These are phyloP conservation scores for Oostethus manadensis DNA, from an alignment of 2,113 vertebrate genomes.

Conservation along the genomic window DNA sequence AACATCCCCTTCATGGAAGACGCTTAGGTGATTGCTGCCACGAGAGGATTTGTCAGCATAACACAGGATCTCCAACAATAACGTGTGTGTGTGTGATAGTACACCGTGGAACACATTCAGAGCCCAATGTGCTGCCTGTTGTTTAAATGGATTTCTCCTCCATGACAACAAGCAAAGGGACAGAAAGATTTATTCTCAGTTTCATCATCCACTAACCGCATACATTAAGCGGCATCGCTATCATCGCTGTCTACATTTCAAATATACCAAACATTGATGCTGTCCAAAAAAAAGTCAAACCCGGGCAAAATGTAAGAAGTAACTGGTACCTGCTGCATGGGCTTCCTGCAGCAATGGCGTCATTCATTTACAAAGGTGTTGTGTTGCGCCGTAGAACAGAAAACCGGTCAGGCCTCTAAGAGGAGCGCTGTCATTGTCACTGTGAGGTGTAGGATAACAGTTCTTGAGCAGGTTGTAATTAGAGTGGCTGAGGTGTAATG, in stretches of 20 bases:
- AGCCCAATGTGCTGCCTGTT: slow-evolving; percentile 50
- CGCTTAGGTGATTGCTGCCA: slow-evolving; percentile 72
- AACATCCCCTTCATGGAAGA: slow-evolving; percentile 69
- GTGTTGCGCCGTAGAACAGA: slow-evolving; percentile 66
- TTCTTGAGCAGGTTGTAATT: slow-evolving; percentile 81
- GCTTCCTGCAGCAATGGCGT: slow-evolving; percentile 45
- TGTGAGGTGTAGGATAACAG: slow-evolving; percentile 76
- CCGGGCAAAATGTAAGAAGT: slow-evolving; percentile 19
- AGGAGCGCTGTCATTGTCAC: slow-evolving; percentile 73
- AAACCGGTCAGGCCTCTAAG: slow-evolving; percentile 61
- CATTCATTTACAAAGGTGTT: slow-evolving; percentile 73
- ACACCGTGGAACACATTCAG: slow-evolving; percentile 62
- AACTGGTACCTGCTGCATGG: slow-evolving; percentile 36
- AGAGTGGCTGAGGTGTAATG: slow-evolving; percentile 80
- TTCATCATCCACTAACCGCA: slow-evolving; percentile 55
- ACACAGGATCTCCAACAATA: slow-evolving; percentile 73
- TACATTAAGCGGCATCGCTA: slow-evolving; percentile 28
- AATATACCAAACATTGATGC: slow-evolving; percentile 8
- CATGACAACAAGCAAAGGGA: slow-evolving; percentile 45
- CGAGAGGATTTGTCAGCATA: slow-evolving; percentile 75
- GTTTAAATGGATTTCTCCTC: slow-evolving; percentile 65
- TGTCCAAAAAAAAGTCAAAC: slow-evolving; percentile 2
- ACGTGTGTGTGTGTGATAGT: slow-evolving; percentile 56
- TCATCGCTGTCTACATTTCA: slow-evolving; percentile 14
- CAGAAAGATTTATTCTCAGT: slow-evolving; percentile 48